Evolutionary conservation across 2,888 invertebrate species (phyloP).

Genomic region (Nebria salina): DNA sequence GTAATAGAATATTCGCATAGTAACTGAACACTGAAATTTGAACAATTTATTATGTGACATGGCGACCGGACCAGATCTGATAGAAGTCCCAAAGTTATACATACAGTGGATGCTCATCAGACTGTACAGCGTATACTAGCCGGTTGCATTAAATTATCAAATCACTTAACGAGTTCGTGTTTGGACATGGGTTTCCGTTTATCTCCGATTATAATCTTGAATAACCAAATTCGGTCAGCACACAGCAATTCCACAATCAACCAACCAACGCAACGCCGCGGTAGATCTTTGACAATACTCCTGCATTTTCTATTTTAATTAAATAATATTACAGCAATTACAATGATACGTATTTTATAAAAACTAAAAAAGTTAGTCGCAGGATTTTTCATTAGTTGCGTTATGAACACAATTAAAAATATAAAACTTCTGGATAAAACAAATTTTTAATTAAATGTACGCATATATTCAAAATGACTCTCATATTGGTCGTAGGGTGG

Average conservation of each 20-base stretch:
- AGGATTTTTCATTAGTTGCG: background rate
- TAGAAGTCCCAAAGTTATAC: background rate
- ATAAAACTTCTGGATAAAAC: background rate
- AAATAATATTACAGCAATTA: background rate
- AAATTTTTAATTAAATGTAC: background rate
- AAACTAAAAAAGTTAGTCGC: background rate
- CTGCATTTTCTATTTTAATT: background rate
- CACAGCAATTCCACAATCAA: background rate
- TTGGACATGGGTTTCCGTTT: background rate
- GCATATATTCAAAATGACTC: background rate
- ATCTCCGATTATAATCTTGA: slow-evolving; percentile 1
- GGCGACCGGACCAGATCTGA: background rate
- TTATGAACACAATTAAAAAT: background rate
- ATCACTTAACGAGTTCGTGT: background rate
- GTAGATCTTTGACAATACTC: background rate
- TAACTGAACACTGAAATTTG: background rate
- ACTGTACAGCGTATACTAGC: background rate
- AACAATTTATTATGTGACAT: background rate
- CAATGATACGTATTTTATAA: background rate
- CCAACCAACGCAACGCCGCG: background rate
- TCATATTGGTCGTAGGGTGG: background rate
- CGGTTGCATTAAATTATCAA: background rate
- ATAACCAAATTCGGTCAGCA: background rate
- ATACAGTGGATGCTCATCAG: background rate
- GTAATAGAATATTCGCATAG: background rate